Conservation (phyloP, 2,888 invertebrate species). For the Pachydiplax longipennis region DNA sequence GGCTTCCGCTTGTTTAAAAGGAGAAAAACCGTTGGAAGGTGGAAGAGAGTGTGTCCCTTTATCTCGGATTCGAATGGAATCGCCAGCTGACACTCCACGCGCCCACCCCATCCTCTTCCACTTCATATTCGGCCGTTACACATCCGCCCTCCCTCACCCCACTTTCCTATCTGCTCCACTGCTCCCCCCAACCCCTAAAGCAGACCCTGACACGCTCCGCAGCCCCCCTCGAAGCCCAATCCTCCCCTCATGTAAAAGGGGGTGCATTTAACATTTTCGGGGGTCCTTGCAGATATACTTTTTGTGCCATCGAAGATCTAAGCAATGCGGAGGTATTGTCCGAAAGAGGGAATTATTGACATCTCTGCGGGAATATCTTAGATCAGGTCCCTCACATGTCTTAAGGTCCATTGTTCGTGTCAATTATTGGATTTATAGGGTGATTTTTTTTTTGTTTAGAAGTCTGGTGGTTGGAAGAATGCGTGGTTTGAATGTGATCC, state of each 20-base stretch:
- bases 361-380: not conserved
- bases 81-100: slow-evolving; percentile 45
- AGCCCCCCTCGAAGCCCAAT: not conserved
- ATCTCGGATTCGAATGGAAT: slow-evolving; percentile 27
- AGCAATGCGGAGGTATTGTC: not conserved
- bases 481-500: too few relatives aligned
- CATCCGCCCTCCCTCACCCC: not conserved
- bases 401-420: too few relatives aligned
- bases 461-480: too few relatives aligned
- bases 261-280: not conserved
- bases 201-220: not conserved
- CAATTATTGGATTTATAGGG: too few relatives aligned
- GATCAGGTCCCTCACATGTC: too few relatives aligned
- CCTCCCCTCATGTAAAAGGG: not conserved
- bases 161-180: not conserved
- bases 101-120: not conserved
- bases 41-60: slow-evolving; percentile 8
- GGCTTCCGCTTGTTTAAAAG: slow-evolving; percentile 25
- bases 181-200: not conserved
- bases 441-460: too few relatives aligned
- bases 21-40: slow-evolving; percentile 32
- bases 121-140: slow-evolving; percentile 28
- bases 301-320: not conserved
- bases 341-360: not conserved
- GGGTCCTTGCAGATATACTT: not conserved